phyloP scores from a whole-genome alignment of 2,888 invertebrate species.

The Halictus quadricinctus region DNA sequence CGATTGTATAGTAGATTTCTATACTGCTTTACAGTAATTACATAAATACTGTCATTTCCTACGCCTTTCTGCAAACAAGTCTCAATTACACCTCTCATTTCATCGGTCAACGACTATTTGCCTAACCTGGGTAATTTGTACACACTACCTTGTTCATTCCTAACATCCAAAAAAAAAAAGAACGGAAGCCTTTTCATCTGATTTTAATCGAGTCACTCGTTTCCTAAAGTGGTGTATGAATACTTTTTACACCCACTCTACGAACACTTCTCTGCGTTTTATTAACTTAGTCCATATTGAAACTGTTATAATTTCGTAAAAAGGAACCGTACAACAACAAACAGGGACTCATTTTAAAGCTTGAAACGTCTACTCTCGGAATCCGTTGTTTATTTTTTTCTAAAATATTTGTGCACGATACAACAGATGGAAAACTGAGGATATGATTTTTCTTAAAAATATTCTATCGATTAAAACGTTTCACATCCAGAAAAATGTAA shows the following conservation, averaged over 20 bases:
- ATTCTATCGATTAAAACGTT: too few relatives aligned
- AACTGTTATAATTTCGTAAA: too few relatives aligned
- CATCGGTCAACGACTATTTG: not conserved
- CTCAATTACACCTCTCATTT: constrained; percentile 1
- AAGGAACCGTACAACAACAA: too few relatives aligned
- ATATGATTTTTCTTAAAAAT: too few relatives aligned
- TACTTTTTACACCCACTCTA: too few relatives aligned
- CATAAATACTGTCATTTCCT: constrained; percentile 8
- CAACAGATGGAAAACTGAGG: too few relatives aligned
- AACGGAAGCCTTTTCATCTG: not conserved
- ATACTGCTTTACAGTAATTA: not conserved
- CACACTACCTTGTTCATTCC: not conserved
- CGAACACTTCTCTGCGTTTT: too few relatives aligned
- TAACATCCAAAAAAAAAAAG: not conserved
- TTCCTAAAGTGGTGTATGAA: not conserved
- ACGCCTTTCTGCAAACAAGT: not conserved
- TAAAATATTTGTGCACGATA: too few relatives aligned
- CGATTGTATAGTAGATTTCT: not conserved
- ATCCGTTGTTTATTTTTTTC: too few relatives aligned
- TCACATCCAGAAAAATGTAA: not conserved
- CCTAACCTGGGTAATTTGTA: not conserved
- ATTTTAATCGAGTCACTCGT: not conserved
- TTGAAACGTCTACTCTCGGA: too few relatives aligned
- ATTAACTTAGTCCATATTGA: too few relatives aligned
- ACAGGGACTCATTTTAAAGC: too few relatives aligned